Conservation (phyloP, 2,113 vertebrate genomes). For the Cepphus grylle region DNA sequence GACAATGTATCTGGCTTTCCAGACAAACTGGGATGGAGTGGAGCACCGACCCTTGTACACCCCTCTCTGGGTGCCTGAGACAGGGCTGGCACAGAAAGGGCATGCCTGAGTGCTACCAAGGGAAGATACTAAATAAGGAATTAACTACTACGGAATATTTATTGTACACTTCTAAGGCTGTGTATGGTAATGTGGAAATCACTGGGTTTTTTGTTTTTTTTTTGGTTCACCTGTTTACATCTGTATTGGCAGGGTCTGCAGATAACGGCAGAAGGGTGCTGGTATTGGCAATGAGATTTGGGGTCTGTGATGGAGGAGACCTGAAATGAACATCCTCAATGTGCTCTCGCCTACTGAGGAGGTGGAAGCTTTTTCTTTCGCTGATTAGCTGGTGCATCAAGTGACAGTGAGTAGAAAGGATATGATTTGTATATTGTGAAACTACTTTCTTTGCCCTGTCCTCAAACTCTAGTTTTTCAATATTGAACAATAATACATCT, state of each 20-base stretch:
- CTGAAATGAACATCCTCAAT: not conserved
- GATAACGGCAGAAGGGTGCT: not conserved
- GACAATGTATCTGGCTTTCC: not conserved
- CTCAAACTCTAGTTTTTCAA: not conserved
- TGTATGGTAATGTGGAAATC: not conserved
- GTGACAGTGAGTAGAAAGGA: not conserved
- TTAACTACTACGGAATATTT: not conserved
- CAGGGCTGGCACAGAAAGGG: not conserved
- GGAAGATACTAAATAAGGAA: not conserved
- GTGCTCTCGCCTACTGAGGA: not conserved
- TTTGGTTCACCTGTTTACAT: not conserved
- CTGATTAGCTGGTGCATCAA: not conserved
- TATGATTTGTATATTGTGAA: not conserved
- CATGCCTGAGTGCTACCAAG: rapidly evolving
- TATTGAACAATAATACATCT: slow-evolving; percentile 37
- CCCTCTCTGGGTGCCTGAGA: not conserved
- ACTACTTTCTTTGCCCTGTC: not conserved
- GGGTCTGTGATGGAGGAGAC: not conserved
- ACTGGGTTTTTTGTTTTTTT: not conserved
- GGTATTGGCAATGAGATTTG: not conserved
- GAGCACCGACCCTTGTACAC: not conserved
- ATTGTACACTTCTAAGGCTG: not conserved
- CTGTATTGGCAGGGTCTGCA: not conserved
- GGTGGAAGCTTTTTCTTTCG: not conserved
- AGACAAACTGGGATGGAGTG: not conserved